Conservation (phyloP, 2,888 invertebrate genomes). For the Cosmia pyralina region DNA sequence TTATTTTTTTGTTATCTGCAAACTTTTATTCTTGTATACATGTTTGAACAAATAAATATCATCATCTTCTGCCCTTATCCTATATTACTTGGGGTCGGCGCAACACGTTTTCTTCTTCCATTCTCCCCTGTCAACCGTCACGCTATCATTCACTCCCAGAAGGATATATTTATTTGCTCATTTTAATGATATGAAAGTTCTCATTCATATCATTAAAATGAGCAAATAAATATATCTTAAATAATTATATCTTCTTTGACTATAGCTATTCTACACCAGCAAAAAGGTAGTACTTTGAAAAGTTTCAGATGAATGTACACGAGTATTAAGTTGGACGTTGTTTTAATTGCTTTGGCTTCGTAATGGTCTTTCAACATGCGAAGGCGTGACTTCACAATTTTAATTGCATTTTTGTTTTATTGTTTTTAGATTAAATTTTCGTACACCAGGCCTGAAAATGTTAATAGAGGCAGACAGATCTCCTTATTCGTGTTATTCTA, state of each 20-base stretch:
- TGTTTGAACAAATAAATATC: no score
- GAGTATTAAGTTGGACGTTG: slow-evolving; percentile 34
- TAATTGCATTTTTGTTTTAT: slow-evolving; percentile 63
- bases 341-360: slow-evolving; percentile 51
- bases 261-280: background rate
- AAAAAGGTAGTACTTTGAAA: slow-evolving; percentile 14
- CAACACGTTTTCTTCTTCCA: no score
- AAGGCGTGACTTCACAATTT: slow-evolving; percentile 51
- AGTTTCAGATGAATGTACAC: slow-evolving; percentile 49
- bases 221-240: no score
- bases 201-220: no score
- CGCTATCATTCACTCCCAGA: no score
- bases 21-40: no score
- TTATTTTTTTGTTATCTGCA: no score
- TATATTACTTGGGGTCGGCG: no score
- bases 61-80: no score
- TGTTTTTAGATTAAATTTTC: slow-evolving; percentile 60
- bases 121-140: no score
- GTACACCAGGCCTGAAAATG: slow-evolving; percentile 29
- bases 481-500: background rate
- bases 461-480: background rate
- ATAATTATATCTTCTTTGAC: background rate
- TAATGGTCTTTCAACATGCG: slow-evolving; percentile 53
- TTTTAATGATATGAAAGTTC: no score
- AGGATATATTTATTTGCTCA: no score